Evolutionary conservation across 2,113 vertebrate genomes (phyloP), one percentile per base, ranked within the genome.

Genomic region (Martes martes): DNA sequence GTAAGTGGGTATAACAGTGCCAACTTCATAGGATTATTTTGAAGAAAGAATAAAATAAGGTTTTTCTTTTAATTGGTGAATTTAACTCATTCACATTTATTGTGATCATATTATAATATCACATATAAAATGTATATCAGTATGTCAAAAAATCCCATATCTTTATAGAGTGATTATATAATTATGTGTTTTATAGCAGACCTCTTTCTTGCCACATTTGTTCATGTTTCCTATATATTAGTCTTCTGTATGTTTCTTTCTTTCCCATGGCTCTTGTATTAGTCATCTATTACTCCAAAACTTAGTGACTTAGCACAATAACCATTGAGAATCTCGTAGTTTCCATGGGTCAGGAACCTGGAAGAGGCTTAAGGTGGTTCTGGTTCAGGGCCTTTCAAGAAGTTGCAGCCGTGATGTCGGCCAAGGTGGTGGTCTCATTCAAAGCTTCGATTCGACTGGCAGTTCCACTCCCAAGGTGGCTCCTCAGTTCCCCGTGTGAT

Each of bases 1-100:
- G 33, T 94, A 81, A 69, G 24, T 55, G 6, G 50, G 26, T 85
- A 71, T 19, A 78, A 42, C 65, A 52, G 52, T 73, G 52, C 36
- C 73, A 74, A 6, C 80, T 5, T 92, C n/a, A 28, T 57, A 73
- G n/a, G 33, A 50, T 83, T 82, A 78, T 63, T 71, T 14, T 28
- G 57, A 95, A 23, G 18, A 83, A 91, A 83, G n/a, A 84, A 86
- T 65, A 21, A 89, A 84, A 33, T 88, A 71, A 61, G 90, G 83
- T 52, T 36, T 93, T 73, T 79, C 45, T 92, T 96, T 97, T 83
- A 55, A 79, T 65, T 81, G 26, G 14, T 39, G 42, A 98, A 96
- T 98, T 96, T 98, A 96, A 96, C 92, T 87, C 97, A 96, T 97
- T 98, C 80, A 92, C 74, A 92, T 91, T 98, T 98, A 96, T 97